Evolutionary conservation across 2,797 vertebrate species (phyloP), one percentile per base, ranked within the genome.

Genomic region (Setipinna tenuifilis): DNA sequence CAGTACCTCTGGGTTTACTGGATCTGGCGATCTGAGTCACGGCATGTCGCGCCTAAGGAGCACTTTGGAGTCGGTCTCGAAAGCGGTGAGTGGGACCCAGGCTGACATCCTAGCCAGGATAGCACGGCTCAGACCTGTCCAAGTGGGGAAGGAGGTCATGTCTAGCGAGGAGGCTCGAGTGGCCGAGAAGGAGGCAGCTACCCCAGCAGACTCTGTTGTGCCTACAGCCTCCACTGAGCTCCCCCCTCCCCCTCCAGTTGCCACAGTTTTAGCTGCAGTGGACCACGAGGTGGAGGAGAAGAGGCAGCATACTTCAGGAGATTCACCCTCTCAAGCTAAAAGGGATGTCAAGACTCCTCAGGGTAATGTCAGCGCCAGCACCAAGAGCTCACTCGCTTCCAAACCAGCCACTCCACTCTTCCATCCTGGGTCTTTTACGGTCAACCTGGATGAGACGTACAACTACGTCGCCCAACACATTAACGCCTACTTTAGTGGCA

Each of bases 31-130:
- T 92, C 92, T 96, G 89, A 96, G 89, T 89, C 95, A 92, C 94
- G 95, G 90, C 93, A 98, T 98, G 97, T 98, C 96, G 25, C 97
- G 97, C 82, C 96, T 99, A 91, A 98, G 94, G 93, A 98, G 86
- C 91, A 97, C 97, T 81, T 93, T 98, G 87, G 97, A 96, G 90
- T 97, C 97, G 82, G 96, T 98, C 91, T 97, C 97, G 59, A 99
- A 98, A 95, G 97, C 95, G 85, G 95, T 99, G 89, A 96, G 96
- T 88, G 97, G 96, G 84, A 97, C 95, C 16, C 97, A 97, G 85
- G 95, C 95, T 83, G 96, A 98, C 85, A 94, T 98, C 83, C 92
- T 97, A 87, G 96, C 97, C 88, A 97, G 94, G 89, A 96, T 99
- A 85, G 92, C 95, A 85, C 94, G 95, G 83, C 91, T 98, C 65